These are phyloP conservation scores for Zele albiditarsus DNA, from an alignment of 2,888 invertebrate species.

Conservation along the genomic window DNA sequence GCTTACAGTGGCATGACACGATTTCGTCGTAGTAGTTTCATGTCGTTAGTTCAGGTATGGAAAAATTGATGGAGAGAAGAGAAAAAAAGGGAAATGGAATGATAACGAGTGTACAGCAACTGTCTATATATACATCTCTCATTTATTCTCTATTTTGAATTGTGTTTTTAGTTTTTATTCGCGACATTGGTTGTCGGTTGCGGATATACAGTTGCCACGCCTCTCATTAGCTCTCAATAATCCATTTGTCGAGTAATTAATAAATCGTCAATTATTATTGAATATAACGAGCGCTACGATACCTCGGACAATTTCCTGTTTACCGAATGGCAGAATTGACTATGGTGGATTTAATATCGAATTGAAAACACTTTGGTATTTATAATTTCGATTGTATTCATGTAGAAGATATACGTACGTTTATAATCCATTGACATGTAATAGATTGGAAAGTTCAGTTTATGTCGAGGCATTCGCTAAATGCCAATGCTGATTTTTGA, in stretches of 20 bases:
- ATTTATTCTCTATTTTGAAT: background rate
- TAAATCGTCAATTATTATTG: constrained; percentile 50
- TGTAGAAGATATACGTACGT: too few relatives aligned
- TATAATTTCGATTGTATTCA: background rate
- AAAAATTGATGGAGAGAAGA: background rate
- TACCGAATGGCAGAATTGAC: constrained; percentile 6
- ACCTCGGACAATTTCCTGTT: constrained; percentile 51
- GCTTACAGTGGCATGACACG: background rate
- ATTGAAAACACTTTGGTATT: background rate
- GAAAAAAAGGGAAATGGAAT: background rate
- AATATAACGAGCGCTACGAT: constrained; percentile 50
- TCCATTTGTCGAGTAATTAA: constrained; percentile 51
- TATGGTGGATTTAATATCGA: constrained; percentile 1
- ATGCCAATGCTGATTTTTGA: too few relatives aligned
- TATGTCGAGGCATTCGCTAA: too few relatives aligned
- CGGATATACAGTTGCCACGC: constrained; percentile 30
- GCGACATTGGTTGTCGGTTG: background rate
- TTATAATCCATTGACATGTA: too few relatives aligned
- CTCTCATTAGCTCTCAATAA: constrained; percentile 50
- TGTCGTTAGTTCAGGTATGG: background rate
- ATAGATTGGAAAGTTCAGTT: background rate
- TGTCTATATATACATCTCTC: background rate
- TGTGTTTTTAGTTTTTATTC: constrained; percentile 44
- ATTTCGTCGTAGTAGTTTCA: constrained; percentile 11
- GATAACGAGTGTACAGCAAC: background rate